These are phyloP conservation scores for Tetrao urogallus DNA, from an alignment of 2,113 vertebrate species.

Conservation along the genomic window DNA sequence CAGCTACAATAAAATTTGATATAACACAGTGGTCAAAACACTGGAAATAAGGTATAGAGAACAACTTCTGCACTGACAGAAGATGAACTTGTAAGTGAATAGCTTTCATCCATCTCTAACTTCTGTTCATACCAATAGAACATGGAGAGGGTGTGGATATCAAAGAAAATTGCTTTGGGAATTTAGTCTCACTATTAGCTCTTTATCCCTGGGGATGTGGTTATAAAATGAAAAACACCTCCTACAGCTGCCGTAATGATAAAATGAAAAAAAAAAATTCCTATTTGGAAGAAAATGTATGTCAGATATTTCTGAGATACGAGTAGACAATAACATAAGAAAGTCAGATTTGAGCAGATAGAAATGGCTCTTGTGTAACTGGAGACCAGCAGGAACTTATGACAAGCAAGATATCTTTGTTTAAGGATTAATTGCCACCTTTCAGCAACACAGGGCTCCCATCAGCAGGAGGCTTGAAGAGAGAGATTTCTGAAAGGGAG, in stretches of 20 bases:
- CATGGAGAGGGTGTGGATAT: not conserved
- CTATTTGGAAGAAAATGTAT: not conserved
- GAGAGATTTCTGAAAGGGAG: not conserved
- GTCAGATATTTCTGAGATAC: not conserved
- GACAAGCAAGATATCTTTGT: not conserved
- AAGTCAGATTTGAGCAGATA: not conserved
- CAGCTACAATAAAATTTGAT: not conserved
- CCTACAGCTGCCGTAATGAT: not conserved
- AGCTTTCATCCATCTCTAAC: constrained; percentile 1
- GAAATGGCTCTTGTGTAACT: not conserved
- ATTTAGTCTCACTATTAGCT: constrained; percentile 7
- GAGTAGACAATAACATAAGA: not conserved
- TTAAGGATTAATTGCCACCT: constrained; percentile 36
- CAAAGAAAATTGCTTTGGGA: constrained; percentile 50
- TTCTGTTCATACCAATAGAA: constrained; percentile 6
- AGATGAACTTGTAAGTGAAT: not conserved
- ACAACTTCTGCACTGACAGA: not conserved
- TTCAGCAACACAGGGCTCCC: constrained; percentile 7
- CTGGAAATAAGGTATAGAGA: not conserved
- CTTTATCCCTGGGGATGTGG: constrained; percentile 6
- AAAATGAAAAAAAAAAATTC: not conserved
- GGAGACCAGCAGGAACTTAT: not conserved
- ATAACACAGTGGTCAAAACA: constrained; percentile 5
- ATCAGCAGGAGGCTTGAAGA: not conserved
- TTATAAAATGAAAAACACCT: constrained; percentile 27